Base-by-base conservation (phyloP, 2,888 invertebrate species). In the Cheilosia vulpina region DNA sequence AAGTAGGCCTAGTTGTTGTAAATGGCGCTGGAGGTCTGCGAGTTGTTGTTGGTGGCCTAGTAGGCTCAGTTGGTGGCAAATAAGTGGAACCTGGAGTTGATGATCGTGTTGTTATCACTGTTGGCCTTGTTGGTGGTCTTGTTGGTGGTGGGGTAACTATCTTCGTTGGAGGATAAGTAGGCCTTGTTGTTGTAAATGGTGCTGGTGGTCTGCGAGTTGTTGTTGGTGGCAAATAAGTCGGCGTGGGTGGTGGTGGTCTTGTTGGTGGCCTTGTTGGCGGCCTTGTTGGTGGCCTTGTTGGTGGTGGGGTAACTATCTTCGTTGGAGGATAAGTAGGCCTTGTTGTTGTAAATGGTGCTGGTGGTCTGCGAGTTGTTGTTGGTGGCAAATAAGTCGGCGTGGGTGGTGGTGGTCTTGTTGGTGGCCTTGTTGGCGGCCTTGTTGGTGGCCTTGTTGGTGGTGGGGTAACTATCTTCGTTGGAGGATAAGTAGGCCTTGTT, bases 61-160 rank as follows among this genome's bases (percentile, higher is more conserved):
- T 34, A 13, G 79, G 47, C 27, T 7, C 52, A 62, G 71, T 47
- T 47, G 71, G 65, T 31, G 53, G 52, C 4, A 43, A 43, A 17
- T 55, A 6, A 11, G 43, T 17, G 5, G 45, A 27, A 15, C 57
- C 45, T 17, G 69, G 57, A 4, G 69, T 69, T 34, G 69, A 38
- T 13, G 1, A 38, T 13, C 38, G 11, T 58, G 21, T 21, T 15
- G 11, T 19, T 17, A 31, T 31, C 31, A 7, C 31, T 58, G 21
- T 87, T 76, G 50, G 88, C 1, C 11, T 88, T 21, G 87, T 81
- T 3, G 77, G 69, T 52, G 88, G 76, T 0, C 53, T 38, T 21
- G 65, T 66, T 19, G 60, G 66, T 9, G 21, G 21, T 21, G 21
- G 21, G 21, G 21, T 21, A 21, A 21, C 21, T 21, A 65, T 50